Evolutionary conservation across 2,113 vertebrate species (phyloP).

Genomic region (Hiodon alosoides): DNA sequence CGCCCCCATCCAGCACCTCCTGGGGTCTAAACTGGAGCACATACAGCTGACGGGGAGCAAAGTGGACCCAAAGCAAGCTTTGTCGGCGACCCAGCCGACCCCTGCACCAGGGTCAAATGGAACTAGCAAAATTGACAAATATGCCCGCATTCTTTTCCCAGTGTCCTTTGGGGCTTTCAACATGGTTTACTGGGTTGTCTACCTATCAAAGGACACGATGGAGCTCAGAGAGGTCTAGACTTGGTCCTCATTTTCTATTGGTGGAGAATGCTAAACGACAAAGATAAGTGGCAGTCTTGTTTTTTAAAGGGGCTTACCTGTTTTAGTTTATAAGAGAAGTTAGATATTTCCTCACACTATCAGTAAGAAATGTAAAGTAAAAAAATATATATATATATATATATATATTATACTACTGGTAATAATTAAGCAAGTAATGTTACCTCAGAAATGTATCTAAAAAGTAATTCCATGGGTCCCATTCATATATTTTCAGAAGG

Average conservation of each 20-base stretch:
- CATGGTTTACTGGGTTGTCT: conserved; percentile 99
- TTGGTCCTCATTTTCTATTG: conserved; percentile 60
- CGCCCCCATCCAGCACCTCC: conserved; percentile 70
- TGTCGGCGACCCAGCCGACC: conserved; percentile 61
- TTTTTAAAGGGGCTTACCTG: conserved; percentile 9
- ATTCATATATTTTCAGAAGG: conserved; percentile 18
- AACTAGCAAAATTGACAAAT: conserved; percentile 99
- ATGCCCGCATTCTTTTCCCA: conserved; percentile 95
- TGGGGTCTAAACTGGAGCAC: conserved; percentile 80
- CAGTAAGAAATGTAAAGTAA: conserved; percentile 19
- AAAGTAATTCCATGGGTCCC: not conserved
- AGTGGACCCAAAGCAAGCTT: conserved; percentile 65
- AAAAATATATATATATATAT: conserved; percentile 23
- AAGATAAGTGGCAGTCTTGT: not conserved
- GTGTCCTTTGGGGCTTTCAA: conserved; percentile 96
- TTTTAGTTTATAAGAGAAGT: conserved; percentile 23
- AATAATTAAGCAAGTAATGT: conserved; percentile 5
- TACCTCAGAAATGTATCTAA: conserved; percentile 21
- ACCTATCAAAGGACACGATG: conserved; percentile 96
- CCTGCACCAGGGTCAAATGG: conserved; percentile 66
- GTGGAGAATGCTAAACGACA: conserved; percentile 23
- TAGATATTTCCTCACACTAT: conserved; percentile 31
- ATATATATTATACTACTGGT: too few species aligned
- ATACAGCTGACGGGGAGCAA: conserved; percentile 74
- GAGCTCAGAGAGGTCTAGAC: conserved; percentile 76